Percentiles rank a stretch among this genome's conserved stretches.
These are phyloP conservation scores for Calliscelio sp. DNA, from an alignment of 2,888 invertebrate species.

Conservation along the genomic window DNA sequence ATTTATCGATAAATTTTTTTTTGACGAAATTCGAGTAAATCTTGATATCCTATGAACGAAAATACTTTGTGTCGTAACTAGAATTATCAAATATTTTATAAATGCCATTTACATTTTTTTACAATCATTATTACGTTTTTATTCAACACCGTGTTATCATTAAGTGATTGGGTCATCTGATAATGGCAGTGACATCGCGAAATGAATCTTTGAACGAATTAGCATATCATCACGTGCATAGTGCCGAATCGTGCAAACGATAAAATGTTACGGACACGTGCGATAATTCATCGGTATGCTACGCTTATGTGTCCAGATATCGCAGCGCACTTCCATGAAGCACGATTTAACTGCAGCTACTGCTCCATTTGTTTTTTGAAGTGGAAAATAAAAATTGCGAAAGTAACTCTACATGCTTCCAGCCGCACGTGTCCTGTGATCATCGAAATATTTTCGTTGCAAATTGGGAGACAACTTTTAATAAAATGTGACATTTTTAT, in stretches of 20 bases:
- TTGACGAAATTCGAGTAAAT: too few relatives aligned
- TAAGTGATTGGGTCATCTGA: constrained; percentile 77
- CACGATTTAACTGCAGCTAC: constrained; percentile 55
- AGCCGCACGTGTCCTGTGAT: constrained; percentile 7
- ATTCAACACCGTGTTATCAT: constrained; percentile 71
- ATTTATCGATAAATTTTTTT: too few relatives aligned
- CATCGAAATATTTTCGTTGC: constrained; percentile 19
- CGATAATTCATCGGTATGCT: too few relatives aligned
- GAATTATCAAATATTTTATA: too few relatives aligned
- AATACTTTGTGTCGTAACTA: too few relatives aligned
- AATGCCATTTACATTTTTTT: too few relatives aligned
- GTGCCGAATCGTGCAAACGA: constrained; percentile 73
- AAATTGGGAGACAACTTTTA: neutral
- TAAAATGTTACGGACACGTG: too few relatives aligned
- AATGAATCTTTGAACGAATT: constrained; percentile 79
- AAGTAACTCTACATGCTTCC: constrained; percentile 32
- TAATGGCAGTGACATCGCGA: constrained; percentile 76
- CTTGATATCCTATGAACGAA: too few relatives aligned
- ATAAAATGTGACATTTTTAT: too few relatives aligned
- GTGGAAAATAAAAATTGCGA: constrained; percentile 59
- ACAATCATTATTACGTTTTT: constrained; percentile 37
- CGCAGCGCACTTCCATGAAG: too few relatives aligned
- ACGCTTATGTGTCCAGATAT: too few relatives aligned
- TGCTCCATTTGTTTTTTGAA: constrained; percentile 51
- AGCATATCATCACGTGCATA: constrained; percentile 79